Percentiles rank a stretch among this genome's conserved stretches.
Evolutionary conservation across 2,797 vertebrate genomes (phyloP).

Genomic region (Tokudaia tokunoshimensis): DNA sequence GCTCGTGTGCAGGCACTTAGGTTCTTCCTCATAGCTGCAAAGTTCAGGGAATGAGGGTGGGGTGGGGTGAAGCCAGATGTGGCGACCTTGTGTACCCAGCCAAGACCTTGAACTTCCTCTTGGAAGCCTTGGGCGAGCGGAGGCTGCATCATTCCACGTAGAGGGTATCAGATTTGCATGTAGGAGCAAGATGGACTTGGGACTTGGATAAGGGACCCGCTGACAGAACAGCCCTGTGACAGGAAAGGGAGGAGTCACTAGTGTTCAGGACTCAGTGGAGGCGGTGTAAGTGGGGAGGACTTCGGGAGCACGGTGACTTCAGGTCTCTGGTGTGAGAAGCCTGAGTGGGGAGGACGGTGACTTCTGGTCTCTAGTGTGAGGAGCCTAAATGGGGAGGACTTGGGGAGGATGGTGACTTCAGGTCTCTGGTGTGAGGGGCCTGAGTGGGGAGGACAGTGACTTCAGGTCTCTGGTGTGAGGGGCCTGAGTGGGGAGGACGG

Average conservation of each 20-base stretch:
- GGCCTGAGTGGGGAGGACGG: neutral
- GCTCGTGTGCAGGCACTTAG: neutral
- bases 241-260: neutral
- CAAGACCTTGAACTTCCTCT: neutral
- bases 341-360: too few species aligned
- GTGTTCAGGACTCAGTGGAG: neutral
- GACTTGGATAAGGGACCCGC: neutral
- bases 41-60: too few species aligned
- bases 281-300: too few species aligned
- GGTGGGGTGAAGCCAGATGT: neutral
- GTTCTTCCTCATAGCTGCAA: neutral
- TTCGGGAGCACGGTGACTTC: too few species aligned
- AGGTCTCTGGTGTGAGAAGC: too few species aligned
- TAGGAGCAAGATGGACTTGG: conserved; percentile 26
- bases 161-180: neutral
- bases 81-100: neutral
- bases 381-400: too few species aligned
- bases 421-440: neutral
- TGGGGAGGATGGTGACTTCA: neutral
- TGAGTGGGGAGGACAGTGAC: neutral
- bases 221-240: neutral
- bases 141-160: neutral
- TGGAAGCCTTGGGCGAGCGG: conserved; percentile 24
- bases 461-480: neutral
- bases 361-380: too few species aligned